Base-by-base conservation (phyloP, 2,888 invertebrate genomes). In the Arge pagana region DNA sequence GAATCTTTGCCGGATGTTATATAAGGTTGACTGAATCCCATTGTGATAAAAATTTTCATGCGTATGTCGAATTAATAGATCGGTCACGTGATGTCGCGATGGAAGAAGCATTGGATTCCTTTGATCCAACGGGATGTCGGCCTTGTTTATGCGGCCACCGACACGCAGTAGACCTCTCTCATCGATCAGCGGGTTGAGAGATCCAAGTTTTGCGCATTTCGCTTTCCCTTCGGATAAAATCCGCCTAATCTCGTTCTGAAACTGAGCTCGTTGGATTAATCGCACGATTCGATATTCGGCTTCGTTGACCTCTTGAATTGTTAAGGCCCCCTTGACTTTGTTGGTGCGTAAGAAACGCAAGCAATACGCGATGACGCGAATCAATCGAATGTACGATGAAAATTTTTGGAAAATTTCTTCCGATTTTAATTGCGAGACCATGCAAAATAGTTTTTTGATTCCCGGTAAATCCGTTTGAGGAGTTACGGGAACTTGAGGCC, bases 101-200 rank as follows among this genome's bases (percentile, higher is more conserved):
- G 53, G 55, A 10, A 57, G 50, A 18, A 53, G 42, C 7, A 55
- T 45, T 16, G 55, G 55, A 30, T 55, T 48, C 24, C 21, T 53
- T 41, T 55, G 37, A 24, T 45, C 30, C 6, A 50, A 26, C 1
- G 48, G n/a, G 18, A 53, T 41, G 5, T 45, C 15, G 4, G 55
- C 50, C 1, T 48, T 10, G 4, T 49, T 53, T 28, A 50, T 30
- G 4, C 55, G 41, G 8, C 55, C 53, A n/a, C 53, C 52, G 24
- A 55, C 52, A 15, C 55, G 49, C 5, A 52, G 36, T 11, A 53
- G 8, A 1, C 53, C 56, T 1, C 39, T 15, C 1, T 40, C 36
- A 21, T 56, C 56, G n/a, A 56, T 11, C 1, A 52, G 18, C 11
- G 56, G 56, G 24, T 52, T 52, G 13, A 54, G 37, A 37, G 21